A percentile compares a stretch with the other conserved stretches of the same genome.
These are phyloP conservation scores for Isotomurus palustris DNA, from an alignment of 2,888 invertebrate genomes.

Conservation along the genomic window DNA sequence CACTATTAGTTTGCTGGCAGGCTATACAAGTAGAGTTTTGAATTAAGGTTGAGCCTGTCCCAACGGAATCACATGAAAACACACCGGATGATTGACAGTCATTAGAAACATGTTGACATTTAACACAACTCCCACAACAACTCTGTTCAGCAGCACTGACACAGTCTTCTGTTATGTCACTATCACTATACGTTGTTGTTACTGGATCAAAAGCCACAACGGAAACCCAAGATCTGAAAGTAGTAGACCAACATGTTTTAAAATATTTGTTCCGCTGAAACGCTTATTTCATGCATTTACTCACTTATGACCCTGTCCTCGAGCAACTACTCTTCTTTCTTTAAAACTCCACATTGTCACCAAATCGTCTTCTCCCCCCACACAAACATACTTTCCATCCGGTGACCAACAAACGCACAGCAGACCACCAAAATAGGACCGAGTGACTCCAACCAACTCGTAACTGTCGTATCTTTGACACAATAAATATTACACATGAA, in stretches of 20 bases:
- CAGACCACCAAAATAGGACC: slow-evolving; percentile 97
- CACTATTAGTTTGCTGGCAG: slow-evolving; percentile 29
- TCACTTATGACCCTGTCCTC: slow-evolving; percentile 68
- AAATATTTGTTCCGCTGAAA: not conserved
- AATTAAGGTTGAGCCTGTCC: slow-evolving; percentile 26
- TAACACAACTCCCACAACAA: slow-evolving; percentile 27
- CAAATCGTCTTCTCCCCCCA: slow-evolving; percentile 97
- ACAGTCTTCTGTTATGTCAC: slow-evolving; percentile 54
- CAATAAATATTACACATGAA: slow-evolving; percentile 49
- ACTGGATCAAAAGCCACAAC: slow-evolving; percentile 92
- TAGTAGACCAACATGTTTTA: slow-evolving; percentile 8
- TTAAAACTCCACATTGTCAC: slow-evolving; percentile 94
- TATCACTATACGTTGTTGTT: slow-evolving; percentile 65
- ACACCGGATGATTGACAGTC: slow-evolving; percentile 44
- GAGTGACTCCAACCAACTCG: slow-evolving; percentile 88
- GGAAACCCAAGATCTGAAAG: slow-evolving; percentile 75
- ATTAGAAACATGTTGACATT: slow-evolving; percentile 30
- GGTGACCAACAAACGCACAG: slow-evolving; percentile 98
- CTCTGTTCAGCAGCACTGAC: slow-evolving; percentile 46
- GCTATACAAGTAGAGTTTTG: slow-evolving; percentile 24
- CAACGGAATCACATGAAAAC: slow-evolving; percentile 44
- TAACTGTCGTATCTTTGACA: slow-evolving; percentile 94
- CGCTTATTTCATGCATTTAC: slow-evolving; percentile 3
- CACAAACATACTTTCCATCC: slow-evolving; percentile 88
- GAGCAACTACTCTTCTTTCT: slow-evolving; percentile 89